Conservation (phyloP, 2,888 invertebrate species). For the Andrena bucephala region DNA sequence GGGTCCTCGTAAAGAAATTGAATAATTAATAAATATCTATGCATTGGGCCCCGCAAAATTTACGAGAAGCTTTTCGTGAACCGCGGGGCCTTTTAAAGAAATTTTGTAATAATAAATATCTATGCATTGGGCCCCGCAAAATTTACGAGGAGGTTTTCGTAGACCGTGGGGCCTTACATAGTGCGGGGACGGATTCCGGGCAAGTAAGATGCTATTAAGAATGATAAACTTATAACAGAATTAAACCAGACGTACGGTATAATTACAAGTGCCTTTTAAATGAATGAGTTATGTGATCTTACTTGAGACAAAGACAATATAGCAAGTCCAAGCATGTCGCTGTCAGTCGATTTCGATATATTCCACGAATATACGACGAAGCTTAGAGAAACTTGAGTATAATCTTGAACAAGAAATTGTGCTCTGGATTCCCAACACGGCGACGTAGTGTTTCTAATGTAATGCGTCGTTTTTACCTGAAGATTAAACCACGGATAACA, state of each 20-base stretch:
- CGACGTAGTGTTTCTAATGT: conserved; percentile 84
- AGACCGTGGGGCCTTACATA: no score
- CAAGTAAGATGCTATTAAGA: no score
- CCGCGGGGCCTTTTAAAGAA: no score
- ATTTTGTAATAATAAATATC: no score
- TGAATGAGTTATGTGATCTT: conserved; percentile 11
- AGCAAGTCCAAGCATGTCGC: conserved; percentile 86
- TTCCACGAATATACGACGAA: conserved; percentile 87
- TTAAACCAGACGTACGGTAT: neutral
- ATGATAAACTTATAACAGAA: no score
- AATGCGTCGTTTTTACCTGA: conserved; percentile 86
- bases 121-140: no score
- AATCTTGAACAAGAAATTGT: conserved; percentile 86
- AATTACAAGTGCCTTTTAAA: neutral
- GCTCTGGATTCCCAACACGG: conserved; percentile 86
- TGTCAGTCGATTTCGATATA: conserved; percentile 85
- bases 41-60: no score
- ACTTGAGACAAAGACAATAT: conserved; percentile 85
- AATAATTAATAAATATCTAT: no score
- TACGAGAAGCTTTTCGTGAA: no score
- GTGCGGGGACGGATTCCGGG: no score
- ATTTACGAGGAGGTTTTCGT: no score
- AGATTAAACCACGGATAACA: conserved; percentile 13
- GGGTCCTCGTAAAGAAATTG: no score
- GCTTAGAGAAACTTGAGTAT: conserved; percentile 85